Conservation (phyloP, 2,797 vertebrate species). For the Paedocypris micromegethes region DNA sequence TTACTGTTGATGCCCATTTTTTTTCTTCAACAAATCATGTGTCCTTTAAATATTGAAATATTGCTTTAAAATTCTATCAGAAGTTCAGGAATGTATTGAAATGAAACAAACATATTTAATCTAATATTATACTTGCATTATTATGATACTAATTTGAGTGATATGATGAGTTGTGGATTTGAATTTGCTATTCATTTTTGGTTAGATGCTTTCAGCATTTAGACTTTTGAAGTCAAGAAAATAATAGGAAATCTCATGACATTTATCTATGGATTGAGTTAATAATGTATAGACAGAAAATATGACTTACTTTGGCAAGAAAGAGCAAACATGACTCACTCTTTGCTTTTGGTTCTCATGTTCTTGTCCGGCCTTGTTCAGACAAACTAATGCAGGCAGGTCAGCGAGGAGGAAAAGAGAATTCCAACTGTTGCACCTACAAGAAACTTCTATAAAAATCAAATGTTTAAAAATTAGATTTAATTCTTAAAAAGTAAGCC, state of each 20-base stretch:
- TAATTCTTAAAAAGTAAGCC: background rate
- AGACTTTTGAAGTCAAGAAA: background rate
- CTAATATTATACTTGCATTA: no score
- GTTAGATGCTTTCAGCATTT: no score
- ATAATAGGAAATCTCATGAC: background rate
- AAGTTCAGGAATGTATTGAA: no score
- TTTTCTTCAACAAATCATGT: background rate
- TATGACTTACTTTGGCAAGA: background rate
- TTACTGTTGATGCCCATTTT: slow-evolving; percentile 42
- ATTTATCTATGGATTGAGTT: background rate
- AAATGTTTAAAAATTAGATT: background rate
- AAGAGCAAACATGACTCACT: slow-evolving; percentile 13
- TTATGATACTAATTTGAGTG: no score
- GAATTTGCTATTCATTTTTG: no score
- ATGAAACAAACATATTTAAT: no score
- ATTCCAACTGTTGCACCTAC: background rate
- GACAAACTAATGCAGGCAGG: slow-evolving; percentile 1
- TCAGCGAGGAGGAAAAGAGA: background rate
- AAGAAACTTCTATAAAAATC: background rate
- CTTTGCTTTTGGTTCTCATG: background rate
- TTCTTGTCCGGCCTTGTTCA: slow-evolving; percentile 2
- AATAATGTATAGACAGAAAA: background rate
- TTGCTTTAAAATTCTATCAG: no score
- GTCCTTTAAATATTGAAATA: no score
- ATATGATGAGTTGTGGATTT: no score